Conservation (phyloP, 2,113 vertebrate genomes). For the Axis porcinus region DNA sequence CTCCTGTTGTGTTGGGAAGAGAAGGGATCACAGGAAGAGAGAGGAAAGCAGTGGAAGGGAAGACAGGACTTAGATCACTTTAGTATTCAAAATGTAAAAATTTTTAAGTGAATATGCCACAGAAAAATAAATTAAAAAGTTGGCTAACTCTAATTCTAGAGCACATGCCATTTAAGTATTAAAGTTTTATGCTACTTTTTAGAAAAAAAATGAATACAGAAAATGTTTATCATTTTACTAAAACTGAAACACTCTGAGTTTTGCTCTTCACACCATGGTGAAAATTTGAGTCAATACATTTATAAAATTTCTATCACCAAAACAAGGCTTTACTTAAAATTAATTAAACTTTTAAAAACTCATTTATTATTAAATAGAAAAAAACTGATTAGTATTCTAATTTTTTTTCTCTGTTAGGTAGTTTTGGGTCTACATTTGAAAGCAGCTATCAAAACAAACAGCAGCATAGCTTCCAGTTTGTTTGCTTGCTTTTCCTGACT, state of each 20-base stretch:
- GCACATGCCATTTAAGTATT: conserved; percentile 42
- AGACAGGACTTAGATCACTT: not conserved
- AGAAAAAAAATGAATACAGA: not conserved
- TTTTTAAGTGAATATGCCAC: not conserved
- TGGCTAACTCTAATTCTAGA: conserved; percentile 28
- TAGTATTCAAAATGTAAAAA: conserved; percentile 26
- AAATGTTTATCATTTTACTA: conserved; percentile 3
- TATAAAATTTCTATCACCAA: not conserved
- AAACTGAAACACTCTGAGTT: not conserved
- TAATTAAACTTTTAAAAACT: not conserved
- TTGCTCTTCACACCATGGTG: not conserved
- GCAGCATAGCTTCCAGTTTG: not conserved
- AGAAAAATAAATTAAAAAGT: conserved; percentile 52
- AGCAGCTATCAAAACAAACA: not conserved
- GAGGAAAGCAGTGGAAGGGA: not conserved
- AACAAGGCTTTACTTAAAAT: not conserved
- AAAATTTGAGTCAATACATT: not conserved
- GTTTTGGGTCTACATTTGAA: not conserved
- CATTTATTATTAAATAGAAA: not conserved
- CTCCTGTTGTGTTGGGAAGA: not conserved
- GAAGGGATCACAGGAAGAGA: not conserved
- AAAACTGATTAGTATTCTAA: not conserved
- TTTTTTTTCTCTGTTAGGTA: not conserved
- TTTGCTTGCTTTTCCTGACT: not conserved
- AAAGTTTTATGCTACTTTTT: conserved; percentile 1